Evolutionary conservation across 2,113 vertebrate species (phyloP).

Genomic region (Sminthopsis crassicaudata): DNA sequence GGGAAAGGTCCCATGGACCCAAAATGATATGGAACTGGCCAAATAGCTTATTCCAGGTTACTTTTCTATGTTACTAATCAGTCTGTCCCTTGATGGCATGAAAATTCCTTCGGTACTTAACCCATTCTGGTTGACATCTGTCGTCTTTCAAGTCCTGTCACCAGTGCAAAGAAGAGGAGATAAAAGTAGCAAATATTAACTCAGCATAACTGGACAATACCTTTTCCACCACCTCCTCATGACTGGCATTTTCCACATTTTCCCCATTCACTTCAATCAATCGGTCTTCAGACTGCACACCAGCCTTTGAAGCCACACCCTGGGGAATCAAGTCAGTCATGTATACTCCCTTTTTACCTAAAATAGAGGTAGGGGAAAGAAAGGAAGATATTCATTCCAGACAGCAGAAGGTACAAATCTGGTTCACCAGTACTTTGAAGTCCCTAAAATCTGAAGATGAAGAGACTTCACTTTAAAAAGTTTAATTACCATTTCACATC

Average conservation of each 20-base stretch:
- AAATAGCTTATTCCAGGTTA: background rate
- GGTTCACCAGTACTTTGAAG: background rate
- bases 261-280: constrained; percentile 94
- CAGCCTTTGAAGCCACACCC: constrained; percentile 89
- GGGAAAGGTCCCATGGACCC: background rate
- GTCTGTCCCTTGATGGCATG: background rate
- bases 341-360: constrained; percentile 88
- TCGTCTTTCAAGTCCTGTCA: background rate
- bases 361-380: constrained; percentile 41
- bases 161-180: background rate
- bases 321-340: constrained; percentile 86
- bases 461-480: background rate
- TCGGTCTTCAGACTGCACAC: constrained; percentile 87
- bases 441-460: background rate
- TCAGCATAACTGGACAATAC: constrained; percentile 68
- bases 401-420: background rate
- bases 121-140: background rate
- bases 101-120: background rate
- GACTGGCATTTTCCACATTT: constrained; percentile 86
- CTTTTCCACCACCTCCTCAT: constrained; percentile 89
- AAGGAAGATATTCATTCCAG: background rate
- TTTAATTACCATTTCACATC: background rate
- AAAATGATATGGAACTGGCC: background rate
- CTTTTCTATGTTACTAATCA: background rate
- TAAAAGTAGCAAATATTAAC: background rate